Evolutionary conservation across 1,140 invertebrate genomes (phyloP).

Genomic region (Apis dorsata): DNA sequence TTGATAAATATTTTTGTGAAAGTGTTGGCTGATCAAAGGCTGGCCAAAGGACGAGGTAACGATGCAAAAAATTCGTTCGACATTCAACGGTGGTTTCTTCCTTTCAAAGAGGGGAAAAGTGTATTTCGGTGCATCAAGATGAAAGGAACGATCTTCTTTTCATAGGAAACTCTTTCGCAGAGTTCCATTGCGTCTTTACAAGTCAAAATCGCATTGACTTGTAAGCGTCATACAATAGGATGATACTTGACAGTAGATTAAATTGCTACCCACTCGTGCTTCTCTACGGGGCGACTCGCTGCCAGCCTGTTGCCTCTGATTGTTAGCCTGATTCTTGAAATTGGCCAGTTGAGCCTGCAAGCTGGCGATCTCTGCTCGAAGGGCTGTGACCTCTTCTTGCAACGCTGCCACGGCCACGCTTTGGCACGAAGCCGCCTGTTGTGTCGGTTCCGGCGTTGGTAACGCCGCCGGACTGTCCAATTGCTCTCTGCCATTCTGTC

Average conservation of each 20-base stretch:
- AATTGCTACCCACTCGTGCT: constrained; percentile 51
- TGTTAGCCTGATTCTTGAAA: constrained; percentile 60
- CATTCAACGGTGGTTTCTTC: neutral
- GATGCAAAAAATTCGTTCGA: constrained; percentile 37
- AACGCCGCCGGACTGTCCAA: constrained; percentile 71
- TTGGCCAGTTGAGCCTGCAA: constrained; percentile 80
- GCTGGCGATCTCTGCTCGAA: constrained; percentile 80
- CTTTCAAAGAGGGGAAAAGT: neutral
- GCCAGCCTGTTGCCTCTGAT: constrained; percentile 59
- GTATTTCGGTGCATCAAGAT: constrained; percentile 13
- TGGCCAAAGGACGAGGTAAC: constrained; percentile 14
- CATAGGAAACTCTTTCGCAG: neutral
- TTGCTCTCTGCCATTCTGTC: constrained; percentile 66
- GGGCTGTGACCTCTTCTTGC: constrained; percentile 81
- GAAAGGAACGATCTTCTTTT: constrained; percentile 17
- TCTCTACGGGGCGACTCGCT: constrained; percentile 71
- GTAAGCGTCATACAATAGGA: too few species aligned
- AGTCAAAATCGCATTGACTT: neutral
- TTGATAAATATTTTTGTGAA: constrained; percentile 51
- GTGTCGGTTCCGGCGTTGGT: constrained; percentile 78
- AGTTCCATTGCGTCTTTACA: too few species aligned
- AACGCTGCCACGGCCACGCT: constrained; percentile 72
- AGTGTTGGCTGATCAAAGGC: constrained; percentile 39
- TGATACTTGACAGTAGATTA: neutral
- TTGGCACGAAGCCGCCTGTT: constrained; percentile 74